phyloP scores from a whole-genome alignment of 2,797 vertebrate species.

The Sebastes taczanowskii region DNA sequence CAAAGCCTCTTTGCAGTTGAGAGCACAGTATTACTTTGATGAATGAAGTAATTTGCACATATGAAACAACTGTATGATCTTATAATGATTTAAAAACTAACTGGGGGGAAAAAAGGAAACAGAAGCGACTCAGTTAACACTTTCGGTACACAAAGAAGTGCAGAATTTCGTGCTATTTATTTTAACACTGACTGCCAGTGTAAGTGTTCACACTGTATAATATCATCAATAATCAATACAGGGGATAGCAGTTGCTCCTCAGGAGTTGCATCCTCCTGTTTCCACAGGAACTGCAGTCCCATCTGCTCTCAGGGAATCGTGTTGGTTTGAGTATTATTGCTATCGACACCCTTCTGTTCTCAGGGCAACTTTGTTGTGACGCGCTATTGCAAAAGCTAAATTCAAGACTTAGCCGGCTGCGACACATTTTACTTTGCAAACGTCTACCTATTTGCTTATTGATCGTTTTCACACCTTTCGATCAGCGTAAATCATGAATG shows the following conservation, averaged over 20 bases:
- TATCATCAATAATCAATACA: conserved; percentile 50
- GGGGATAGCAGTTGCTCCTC: conserved; percentile 2
- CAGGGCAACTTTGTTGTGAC: conserved; percentile 24
- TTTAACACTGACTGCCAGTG: conserved; percentile 13
- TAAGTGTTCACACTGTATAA: conserved; percentile 20
- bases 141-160: not conserved
- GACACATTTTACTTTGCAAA: conserved; percentile 43
- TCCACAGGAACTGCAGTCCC: conserved; percentile 36
- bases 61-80: conserved; percentile 42
- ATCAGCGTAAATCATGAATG: conserved; percentile 46
- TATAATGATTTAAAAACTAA: conserved; percentile 29
- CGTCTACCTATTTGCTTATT: conserved; percentile 38
- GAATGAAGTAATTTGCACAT: conserved; percentile 65
- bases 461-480: conserved; percentile 44
- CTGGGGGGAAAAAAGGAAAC: conserved; percentile 2
- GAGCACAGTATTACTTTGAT: conserved; percentile 57
- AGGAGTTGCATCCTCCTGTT: conserved; percentile 29
- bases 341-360: conserved; percentile 29
- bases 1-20: conserved; percentile 35
- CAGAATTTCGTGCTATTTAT: conserved; percentile 12
- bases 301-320: conserved; percentile 34
- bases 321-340: conserved; percentile 29
- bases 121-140: conserved; percentile 1
- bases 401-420: conserved; percentile 8
- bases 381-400: conserved; percentile 34